These are phyloP conservation scores for Sebastes matsubarae DNA, from an alignment of 2,797 vertebrate species.

Conservation along the genomic window DNA sequence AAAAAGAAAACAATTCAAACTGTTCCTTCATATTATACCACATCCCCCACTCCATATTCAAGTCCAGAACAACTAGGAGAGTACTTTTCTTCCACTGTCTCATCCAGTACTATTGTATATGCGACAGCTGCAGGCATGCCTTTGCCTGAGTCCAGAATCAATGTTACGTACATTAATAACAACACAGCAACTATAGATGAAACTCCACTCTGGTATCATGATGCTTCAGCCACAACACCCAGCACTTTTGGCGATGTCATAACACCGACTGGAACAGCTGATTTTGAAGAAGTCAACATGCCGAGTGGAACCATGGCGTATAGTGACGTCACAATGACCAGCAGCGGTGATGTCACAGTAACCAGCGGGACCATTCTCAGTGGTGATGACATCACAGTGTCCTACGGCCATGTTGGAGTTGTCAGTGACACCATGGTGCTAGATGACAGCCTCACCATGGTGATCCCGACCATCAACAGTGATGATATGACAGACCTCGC, in stretches of 20 bases:
- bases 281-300: constrained; percentile 40
- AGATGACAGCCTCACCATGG: constrained; percentile 52
- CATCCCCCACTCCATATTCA: constrained; percentile 8
- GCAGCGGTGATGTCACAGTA: constrained; percentile 45
- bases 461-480: constrained; percentile 54
- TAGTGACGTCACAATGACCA: constrained; percentile 37
- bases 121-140: constrained; percentile 26
- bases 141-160: constrained; percentile 28
- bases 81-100: constrained; percentile 29
- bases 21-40: constrained; percentile 9
- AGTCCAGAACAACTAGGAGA: constrained; percentile 12
- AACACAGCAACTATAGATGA: constrained; percentile 21
- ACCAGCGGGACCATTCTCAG: constrained; percentile 49
- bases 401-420: constrained; percentile 30
- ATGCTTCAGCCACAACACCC: constrained; percentile 24
- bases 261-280: constrained; percentile 10
- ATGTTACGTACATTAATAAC: constrained; percentile 26
- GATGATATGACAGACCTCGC: constrained; percentile 50
- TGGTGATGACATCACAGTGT: constrained; percentile 55
- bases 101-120: constrained; percentile 28
- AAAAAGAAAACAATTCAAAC: constrained; percentile 40
- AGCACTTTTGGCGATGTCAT: constrained; percentile 11
- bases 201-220: constrained; percentile 38
- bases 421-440: constrained; percentile 59
- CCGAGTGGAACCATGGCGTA: constrained; percentile 47